Base-by-base conservation (phyloP, 2,797 vertebrate genomes). In the Sebastes oblongus region DNA sequence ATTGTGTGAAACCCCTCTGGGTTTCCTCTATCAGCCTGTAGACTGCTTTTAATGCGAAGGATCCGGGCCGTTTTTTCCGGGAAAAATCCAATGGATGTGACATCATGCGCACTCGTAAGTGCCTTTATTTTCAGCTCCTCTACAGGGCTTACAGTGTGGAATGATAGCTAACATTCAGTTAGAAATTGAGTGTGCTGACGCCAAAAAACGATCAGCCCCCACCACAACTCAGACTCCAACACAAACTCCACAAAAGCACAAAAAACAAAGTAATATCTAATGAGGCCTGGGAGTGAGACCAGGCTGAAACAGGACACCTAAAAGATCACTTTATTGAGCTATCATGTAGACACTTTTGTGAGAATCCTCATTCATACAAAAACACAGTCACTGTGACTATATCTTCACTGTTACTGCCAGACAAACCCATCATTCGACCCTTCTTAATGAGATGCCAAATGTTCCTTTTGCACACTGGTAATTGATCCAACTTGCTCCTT, bases 371-470 rank as follows among this genome's bases (percentile, higher is more conserved):
- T 29, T 56, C n/a, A 32, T 8, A 74, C 32, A 25, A 39, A 64
- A 20, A n/a, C 10, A 4, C 30, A 58, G 25, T 32, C 29, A 24
- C 11, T 27, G 62, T 27, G 34, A 29, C 50, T 72, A 2, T 20
- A 29, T 39, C 10, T 29, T 30, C 36, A 20, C 8, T 56, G 22
- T 60, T 56, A 4, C n/a, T 55, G 18, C 64, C 29, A 18, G 4
- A 56, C 13, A 71, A 67, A 56, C 2, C 8, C 16, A 12, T 61
- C 30, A 32, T 80, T 68, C 1, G 4, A 65, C 22, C 39, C 5
- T 3, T 20, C 56, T 52, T 60, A 81, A 66, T 71, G 61, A 75
- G 65, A 50, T 8, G 65, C 42, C 65, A 77, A 25, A 70, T 46
- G 27, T 56, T 66, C 30, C 72, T 70, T 55, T 56, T 66, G 54